phyloP scores from a whole-genome alignment of 2,888 invertebrate genomes.

The Muscina levida region DNA sequence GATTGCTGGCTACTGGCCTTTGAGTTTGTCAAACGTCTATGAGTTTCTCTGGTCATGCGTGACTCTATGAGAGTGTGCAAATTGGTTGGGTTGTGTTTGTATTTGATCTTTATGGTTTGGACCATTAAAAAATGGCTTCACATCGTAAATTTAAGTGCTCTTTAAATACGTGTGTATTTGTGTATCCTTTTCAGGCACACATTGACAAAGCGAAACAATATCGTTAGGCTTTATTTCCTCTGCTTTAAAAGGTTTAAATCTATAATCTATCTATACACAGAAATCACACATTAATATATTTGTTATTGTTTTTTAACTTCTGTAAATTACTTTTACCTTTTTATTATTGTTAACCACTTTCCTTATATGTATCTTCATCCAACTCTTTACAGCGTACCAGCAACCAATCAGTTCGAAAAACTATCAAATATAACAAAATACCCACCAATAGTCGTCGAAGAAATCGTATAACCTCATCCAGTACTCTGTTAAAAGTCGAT shows the following conservation, averaged over 20 bases:
- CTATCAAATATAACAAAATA: constrained; percentile 77
- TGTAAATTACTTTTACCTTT: no score
- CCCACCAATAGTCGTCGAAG: constrained; percentile 69
- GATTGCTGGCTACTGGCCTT: constrained; percentile 38
- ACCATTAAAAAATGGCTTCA: constrained; percentile 54
- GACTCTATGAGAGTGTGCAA: background rate
- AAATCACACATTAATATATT: no score
- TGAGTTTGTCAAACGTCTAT: background rate
- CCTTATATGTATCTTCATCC: constrained; percentile 5
- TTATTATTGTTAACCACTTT: no score
- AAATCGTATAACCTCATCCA: constrained; percentile 63
- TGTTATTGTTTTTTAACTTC: no score
- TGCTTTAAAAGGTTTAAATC: no score
- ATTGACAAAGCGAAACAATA: no score
- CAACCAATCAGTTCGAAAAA: constrained; percentile 73
- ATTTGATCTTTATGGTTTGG: constrained; percentile 49
- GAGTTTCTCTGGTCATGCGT: background rate
- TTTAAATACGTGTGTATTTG: constrained; percentile 50
- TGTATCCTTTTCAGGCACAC: constrained; percentile 37
- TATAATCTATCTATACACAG: no score
- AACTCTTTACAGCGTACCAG: constrained; percentile 73
- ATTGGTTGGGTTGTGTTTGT: no score
- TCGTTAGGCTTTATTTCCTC: no score
- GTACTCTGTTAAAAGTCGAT: constrained; percentile 69
- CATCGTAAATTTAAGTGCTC: constrained; percentile 55